Base-by-base conservation (phyloP, 2,113 vertebrate genomes). In the Salvator merianae region DNA sequence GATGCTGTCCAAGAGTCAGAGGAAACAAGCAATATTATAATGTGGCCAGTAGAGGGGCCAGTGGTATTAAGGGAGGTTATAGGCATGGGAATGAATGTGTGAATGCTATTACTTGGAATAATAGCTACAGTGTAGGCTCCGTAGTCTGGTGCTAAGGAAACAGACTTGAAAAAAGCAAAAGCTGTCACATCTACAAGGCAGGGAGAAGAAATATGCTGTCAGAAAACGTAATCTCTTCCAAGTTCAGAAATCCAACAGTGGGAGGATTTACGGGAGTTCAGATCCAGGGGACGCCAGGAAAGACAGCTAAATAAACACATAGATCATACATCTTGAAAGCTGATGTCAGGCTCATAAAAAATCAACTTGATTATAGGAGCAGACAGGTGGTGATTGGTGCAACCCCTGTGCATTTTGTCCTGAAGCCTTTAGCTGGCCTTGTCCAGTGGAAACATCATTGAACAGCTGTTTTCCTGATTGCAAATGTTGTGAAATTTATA, bases 291-390 rank as follows among this genome's bases (percentile, higher is more conserved):
- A 94, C 36, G 77, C 91, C 90, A 92, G 90, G 90, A 94, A 95
- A 95, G 93, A 93, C 94, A 94, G 93, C 93, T 93, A 94, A 93
- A 93, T 92, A 95, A 95, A 94, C 93, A 94, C 92, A 94, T 94
- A 95, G 93, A 95, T 95, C 95, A 94, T 91, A 89, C 79, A 10
- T 91, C 94, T 92, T 95, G 95, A 95, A 94, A 93, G 93, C 92
- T 91, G 93, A 92, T 95, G 94, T 95, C 94, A 95, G 91, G 92
- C 94, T 88, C 85, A 43, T 94, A 95, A 94, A 95, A 95, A 96
- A 94, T 94, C 93, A 95, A 93, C 91, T 94, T 62, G 63, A 93
- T 95, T 94, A 95, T 95, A 90, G 93, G 90, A 95, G 91, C 91
- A 95, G 95, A 96, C 94, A 95, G 95, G 95, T 95, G 92, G 93